phyloP scores from a whole-genome alignment of 2,888 invertebrate species.

The Agriotes lineatus region DNA sequence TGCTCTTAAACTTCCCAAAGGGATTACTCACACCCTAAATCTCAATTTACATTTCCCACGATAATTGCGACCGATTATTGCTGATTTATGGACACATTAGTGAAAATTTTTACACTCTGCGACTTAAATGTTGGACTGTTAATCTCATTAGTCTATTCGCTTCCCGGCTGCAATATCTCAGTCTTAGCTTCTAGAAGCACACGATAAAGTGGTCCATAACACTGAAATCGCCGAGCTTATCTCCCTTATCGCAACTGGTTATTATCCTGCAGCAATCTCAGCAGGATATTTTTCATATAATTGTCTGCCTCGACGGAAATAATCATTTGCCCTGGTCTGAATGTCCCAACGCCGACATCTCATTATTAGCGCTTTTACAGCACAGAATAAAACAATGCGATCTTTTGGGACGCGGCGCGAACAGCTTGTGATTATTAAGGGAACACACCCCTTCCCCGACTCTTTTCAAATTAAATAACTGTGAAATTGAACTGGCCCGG shows the following conservation, averaged over 20 bases:
- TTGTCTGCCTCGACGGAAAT: not conserved
- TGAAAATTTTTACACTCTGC: not conserved
- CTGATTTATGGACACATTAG: not conserved
- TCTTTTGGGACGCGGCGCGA: not conserved
- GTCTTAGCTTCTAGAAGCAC: not conserved
- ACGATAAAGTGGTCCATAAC: not conserved
- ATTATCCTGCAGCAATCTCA: too few relatives aligned
- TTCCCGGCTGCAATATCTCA: not conserved
- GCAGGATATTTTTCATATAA: not conserved
- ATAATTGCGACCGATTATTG: not conserved
- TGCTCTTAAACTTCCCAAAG: not conserved
- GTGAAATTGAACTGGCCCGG: slow-evolving; percentile 31
- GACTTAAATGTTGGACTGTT: not conserved
- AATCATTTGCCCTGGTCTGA: not conserved
- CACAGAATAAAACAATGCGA: slow-evolving; percentile 3
- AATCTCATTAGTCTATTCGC: not conserved
- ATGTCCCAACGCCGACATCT: not conserved
- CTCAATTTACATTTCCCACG: not conserved
- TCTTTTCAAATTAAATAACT: slow-evolving; percentile 30
- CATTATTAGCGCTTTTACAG: not conserved
- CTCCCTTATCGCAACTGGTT: not conserved
- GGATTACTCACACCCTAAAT: not conserved
- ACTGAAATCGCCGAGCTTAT: not conserved
- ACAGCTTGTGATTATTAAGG: slow-evolving; percentile 26
- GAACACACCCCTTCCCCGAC: slow-evolving; percentile 11